A percentile compares a stretch with the other conserved stretches of the same genome.
Evolutionary conservation across 1,140 invertebrate genomes (phyloP).

Genomic region (Trachymyrmex septentrionalis): DNA sequence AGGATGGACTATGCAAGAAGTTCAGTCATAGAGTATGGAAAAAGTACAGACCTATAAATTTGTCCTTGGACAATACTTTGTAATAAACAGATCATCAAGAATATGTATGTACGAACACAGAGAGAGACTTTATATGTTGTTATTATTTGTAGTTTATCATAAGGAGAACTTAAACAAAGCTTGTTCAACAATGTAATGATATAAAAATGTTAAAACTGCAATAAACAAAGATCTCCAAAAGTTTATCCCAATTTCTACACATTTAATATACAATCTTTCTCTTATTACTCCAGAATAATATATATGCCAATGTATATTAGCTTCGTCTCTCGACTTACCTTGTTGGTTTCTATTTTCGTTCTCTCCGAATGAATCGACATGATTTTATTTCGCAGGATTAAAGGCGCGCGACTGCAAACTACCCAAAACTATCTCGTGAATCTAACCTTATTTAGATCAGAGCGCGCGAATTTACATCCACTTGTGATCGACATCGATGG

Average conservation of each 20-base stretch:
- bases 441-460: background rate
- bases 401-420: background rate
- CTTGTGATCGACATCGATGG: background rate
- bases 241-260: background rate
- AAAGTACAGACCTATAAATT: background rate
- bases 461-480: background rate
- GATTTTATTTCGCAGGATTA: background rate
- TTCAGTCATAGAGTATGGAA: too few species aligned
- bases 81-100: background rate
- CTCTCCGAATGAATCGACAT: background rate
- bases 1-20: too few species aligned
- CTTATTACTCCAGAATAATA: background rate
- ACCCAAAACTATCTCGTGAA: background rate
- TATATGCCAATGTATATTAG: background rate
- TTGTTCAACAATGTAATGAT: background rate
- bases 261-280: background rate
- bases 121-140: background rate
- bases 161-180: background rate
- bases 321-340: background rate
- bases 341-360: background rate
- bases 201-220: background rate
- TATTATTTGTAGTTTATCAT: background rate
- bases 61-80: background rate
- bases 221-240: background rate
- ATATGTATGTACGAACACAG: background rate